These are phyloP conservation scores for Diadegma fenestrale DNA, from an alignment of 2,888 invertebrate genomes.

Conservation along the genomic window DNA sequence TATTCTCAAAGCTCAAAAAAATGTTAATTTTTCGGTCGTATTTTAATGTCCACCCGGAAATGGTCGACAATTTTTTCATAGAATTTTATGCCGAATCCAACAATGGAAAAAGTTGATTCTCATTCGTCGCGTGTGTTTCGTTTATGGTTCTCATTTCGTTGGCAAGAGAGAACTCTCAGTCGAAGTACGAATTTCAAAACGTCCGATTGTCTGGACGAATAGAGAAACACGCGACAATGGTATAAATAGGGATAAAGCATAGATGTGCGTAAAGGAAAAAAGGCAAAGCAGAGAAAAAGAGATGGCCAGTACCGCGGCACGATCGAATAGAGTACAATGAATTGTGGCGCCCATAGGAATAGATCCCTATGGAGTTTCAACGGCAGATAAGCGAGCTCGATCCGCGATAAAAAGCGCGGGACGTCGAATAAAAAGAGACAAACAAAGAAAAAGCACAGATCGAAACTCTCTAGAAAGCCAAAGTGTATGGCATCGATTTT, in stretches of 20 bases:
- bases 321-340: constrained; percentile 52
- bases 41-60: neutral
- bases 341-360: constrained; percentile 64
- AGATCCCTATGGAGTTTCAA: constrained; percentile 49
- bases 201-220: constrained; percentile 17
- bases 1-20: neutral
- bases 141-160: neutral
- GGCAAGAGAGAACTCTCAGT: neutral
- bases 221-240: constrained; percentile 8
- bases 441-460: constrained; percentile 11
- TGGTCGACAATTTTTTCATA: neutral
- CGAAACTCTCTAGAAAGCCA: constrained; percentile 39
- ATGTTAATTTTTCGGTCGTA: neutral
- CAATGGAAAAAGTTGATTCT: constrained; percentile 21
- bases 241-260: constrained; percentile 20
- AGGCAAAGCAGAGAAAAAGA: constrained; percentile 5
- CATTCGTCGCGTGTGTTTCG: constrained; percentile 9
- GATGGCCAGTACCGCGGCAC: constrained; percentile 29
- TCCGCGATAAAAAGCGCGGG: constrained; percentile 48
- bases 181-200: neutral
- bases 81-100: neutral
- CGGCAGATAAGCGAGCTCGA: constrained; percentile 56
- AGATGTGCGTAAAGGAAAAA: constrained; percentile 4
- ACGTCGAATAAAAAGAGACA: constrained; percentile 42
- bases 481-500: constrained; percentile 50